A percentile compares a stretch with the other conserved stretches of the same genome.
Evolutionary conservation across 2,888 invertebrate species (phyloP).

Genomic region (Protonemura montana): DNA sequence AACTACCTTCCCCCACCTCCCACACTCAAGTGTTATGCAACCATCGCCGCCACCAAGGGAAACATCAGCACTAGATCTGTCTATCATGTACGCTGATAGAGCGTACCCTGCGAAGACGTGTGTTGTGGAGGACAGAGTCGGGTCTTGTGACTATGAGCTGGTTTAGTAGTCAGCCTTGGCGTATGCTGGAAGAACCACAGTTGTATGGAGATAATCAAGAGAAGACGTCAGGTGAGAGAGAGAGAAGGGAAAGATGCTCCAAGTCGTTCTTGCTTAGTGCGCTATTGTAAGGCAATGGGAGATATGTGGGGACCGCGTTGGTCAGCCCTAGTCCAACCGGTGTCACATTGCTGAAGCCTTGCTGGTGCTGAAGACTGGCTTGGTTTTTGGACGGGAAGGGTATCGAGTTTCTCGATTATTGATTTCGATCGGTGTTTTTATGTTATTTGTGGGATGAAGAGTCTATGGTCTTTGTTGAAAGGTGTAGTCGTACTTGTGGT

Average conservation of each 20-base stretch:
- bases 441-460: too few species aligned
- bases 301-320: not conserved
- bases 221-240: not conserved
- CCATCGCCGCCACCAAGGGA: not conserved
- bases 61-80: not conserved
- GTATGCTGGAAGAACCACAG: not conserved
- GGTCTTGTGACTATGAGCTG: constrained; percentile 2
- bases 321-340: not conserved
- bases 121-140: not conserved
- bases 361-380: not conserved
- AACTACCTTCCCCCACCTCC: not conserved
- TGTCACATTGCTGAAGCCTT: not conserved
- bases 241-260: not conserved
- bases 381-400: not conserved
- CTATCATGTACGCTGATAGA: not conserved
- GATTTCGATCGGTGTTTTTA: not conserved
- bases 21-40: not conserved
- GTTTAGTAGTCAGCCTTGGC: not conserved
- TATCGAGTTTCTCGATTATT: not conserved
- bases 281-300: not conserved
- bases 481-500: too few species aligned
- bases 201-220: not conserved
- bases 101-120: not conserved
- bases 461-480: too few species aligned
- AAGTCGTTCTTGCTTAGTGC: not conserved